Base-by-base conservation (phyloP, 2,113 vertebrate species). In the Nerophis ophidion region DNA sequence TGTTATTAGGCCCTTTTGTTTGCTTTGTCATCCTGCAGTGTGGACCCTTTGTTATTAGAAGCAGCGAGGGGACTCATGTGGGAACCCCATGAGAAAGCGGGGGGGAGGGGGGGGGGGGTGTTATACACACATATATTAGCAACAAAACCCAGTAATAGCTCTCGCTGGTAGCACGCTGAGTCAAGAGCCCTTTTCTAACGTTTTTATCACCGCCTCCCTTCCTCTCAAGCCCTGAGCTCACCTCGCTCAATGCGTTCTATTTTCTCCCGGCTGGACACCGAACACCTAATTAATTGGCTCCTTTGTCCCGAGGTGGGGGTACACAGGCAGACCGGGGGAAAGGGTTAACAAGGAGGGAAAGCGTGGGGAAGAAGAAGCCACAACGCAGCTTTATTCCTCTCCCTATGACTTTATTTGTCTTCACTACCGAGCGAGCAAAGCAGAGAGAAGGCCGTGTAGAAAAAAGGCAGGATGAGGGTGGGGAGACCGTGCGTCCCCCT, bases 1-100 rank as follows among this genome's bases (percentile, higher is more conserved):
- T 11, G 6, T 81, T 72, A 88, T 81, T 79, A 72, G 68, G 57
- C 56, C 63, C 71, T 63, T 76, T 82, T 87, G 80, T 87, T 88
- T 86, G 77, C 76, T 79, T 87, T 84, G 70, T 80, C 74, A 63
- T 76, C 66, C 64, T 77, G 59, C 61, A 66, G 72, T 48, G 65
- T 11, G 63, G 66, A 63, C 62, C 70, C 65, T 71, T 75, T 84
- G 70, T 79, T 83, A 75, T 80, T 71, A 57, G 61, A 84, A 77
- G 72, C 68, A 67, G 19, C 63, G 38, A 34, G 48, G 65, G 65
- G 63, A 65, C 63, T 65, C 64, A 66, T 10, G 14, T 42, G 12
- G 68, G 72, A 79, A 75, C 55, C 60, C 68, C 56, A 66, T 68
- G 38, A 36, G 35, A 57, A 48, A 57, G n/a, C 33, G 15, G 16